Conservation (phyloP, 2,888 invertebrate genomes). For the Aplocera efformata region DNA sequence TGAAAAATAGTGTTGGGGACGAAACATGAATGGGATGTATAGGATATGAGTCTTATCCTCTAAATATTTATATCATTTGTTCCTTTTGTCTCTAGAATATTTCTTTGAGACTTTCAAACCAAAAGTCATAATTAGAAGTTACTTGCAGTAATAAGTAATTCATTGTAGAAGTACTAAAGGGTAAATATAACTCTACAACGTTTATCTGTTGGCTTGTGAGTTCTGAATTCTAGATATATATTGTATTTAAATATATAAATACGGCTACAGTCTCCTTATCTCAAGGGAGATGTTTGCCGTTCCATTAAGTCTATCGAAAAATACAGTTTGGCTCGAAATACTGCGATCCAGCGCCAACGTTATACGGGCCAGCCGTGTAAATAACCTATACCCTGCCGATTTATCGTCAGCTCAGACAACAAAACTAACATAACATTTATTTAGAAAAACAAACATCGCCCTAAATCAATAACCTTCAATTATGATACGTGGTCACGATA, state of each 20-base stretch:
- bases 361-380: conserved; percentile 48
- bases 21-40: conserved; percentile 15
- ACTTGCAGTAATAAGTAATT: too few relatives aligned
- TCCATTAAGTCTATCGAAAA: conserved; percentile 61
- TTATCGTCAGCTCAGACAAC: conserved; percentile 65
- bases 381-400: conserved; percentile 64
- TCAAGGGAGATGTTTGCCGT: conserved; percentile 43
- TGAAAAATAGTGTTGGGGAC: conserved; percentile 17
- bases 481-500: conserved; percentile 37
- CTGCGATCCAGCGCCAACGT: conserved; percentile 55
- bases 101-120: too few relatives aligned
- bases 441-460: conserved; percentile 44
- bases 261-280: conserved; percentile 22
- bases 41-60: not conserved
- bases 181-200: too few relatives aligned
- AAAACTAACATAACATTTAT: conserved; percentile 47
- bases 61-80: too few relatives aligned
- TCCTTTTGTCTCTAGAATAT: too few relatives aligned
- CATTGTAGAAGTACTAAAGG: too few relatives aligned
- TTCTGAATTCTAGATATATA: too few relatives aligned
- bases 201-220: too few relatives aligned
- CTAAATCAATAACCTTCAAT: conserved; percentile 46
- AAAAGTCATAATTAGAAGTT: too few relatives aligned
- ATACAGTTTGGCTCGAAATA: conserved; percentile 61
- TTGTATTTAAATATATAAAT: too few relatives aligned